Percentiles rank a stretch among this genome's conserved stretches.
These are phyloP conservation scores for Orthonevra nobilis DNA, from an alignment of 2,888 invertebrate species.

Conservation along the genomic window DNA sequence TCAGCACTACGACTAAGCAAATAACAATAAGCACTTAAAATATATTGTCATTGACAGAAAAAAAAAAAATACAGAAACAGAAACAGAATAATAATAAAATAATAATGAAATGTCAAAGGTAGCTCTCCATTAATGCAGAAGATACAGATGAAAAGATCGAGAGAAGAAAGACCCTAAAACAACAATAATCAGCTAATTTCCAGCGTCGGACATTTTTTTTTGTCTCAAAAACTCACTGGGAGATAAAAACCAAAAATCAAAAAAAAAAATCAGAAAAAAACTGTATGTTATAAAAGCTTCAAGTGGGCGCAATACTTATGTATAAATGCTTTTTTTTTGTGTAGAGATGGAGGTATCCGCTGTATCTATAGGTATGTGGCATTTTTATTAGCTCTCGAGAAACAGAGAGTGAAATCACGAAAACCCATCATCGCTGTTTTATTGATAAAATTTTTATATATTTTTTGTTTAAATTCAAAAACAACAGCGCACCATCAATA, in stretches of 20 bases:
- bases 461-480: constrained; percentile 31
- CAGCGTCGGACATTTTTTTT: constrained; percentile 64
- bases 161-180: constrained; percentile 24
- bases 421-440: constrained; percentile 59
- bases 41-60: constrained; percentile 29
- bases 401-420: constrained; percentile 69
- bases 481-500: constrained; percentile 65
- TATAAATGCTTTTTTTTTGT: constrained; percentile 36
- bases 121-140: constrained; percentile 15
- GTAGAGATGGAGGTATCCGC: neutral
- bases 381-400: constrained; percentile 55
- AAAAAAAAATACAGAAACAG: neutral
- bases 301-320: constrained; percentile 68
- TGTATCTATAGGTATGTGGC: constrained; percentile 32
- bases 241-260: constrained; percentile 12
- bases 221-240: constrained; percentile 41
- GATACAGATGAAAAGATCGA: constrained; percentile 1
- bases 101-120: constrained; percentile 48
- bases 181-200: constrained; percentile 62
- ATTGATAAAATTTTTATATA: constrained; percentile 42
- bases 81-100: neutral
- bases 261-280: constrained; percentile 15
- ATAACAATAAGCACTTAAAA: constrained; percentile 47
- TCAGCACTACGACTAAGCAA: constrained; percentile 21
- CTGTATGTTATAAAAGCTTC: constrained; percentile 57